phyloP scores from a whole-genome alignment of 1,140 invertebrate genomes.

The Drosophila repletoides region DNA sequence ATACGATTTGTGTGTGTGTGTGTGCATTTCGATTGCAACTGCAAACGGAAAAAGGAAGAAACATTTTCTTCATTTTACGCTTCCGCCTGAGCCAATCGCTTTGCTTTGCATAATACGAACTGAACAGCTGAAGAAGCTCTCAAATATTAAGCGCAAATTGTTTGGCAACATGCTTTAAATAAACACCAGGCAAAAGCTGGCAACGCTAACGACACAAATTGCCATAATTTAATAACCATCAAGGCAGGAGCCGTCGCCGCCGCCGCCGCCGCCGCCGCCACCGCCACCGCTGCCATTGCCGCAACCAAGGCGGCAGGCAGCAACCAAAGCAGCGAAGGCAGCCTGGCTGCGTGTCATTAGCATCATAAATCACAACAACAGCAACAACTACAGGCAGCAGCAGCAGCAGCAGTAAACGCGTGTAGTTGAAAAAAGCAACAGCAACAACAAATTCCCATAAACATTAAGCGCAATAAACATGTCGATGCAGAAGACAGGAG shows the following conservation, averaged over 20 bases:
- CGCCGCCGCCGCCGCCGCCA: conserved; percentile 7
- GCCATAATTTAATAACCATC: conserved; percentile 81
- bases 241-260: conserved; percentile 52
- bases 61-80: conserved; percentile 74
- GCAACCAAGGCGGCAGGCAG: conserved; percentile 12
- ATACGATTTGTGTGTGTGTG: neutral
- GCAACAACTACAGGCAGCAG: conserved; percentile 29
- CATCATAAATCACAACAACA: conserved; percentile 78
- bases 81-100: conserved; percentile 69
- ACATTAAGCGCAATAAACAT: conserved; percentile 79
- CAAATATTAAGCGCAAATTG: conserved; percentile 70
- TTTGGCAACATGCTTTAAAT: conserved; percentile 76
- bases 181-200: conserved; percentile 51
- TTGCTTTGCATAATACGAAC: conserved; percentile 44
- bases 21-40: conserved; percentile 50
- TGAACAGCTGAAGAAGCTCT: conserved; percentile 19
- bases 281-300: conserved; percentile 29
- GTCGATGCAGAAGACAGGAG: conserved; percentile 39
- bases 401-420: conserved; percentile 18
- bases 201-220: conserved; percentile 65
- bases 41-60: conserved; percentile 75
- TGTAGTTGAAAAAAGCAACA: conserved; percentile 44
- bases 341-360: conserved; percentile 72
- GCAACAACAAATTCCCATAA: conserved; percentile 49
- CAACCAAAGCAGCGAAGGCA: neutral